Conservation (phyloP, 1,140 invertebrate genomes). For the Dendrolimus kikuchii region DNA sequence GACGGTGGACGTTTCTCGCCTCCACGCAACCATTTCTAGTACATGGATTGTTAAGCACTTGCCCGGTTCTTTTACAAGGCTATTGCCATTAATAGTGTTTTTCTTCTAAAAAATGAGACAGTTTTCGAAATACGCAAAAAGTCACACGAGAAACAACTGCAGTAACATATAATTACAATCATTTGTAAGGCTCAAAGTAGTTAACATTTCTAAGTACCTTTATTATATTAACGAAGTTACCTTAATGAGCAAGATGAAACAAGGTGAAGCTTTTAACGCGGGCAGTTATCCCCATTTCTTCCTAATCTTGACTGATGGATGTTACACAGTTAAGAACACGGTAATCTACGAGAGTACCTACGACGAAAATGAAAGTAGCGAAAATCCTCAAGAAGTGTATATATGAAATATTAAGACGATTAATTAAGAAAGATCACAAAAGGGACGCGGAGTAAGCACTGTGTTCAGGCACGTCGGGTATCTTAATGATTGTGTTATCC, state of each 20-base stretch:
- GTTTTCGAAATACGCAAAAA: too few species aligned
- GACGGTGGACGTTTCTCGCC: too few species aligned
- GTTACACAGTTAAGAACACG: constrained; percentile 4
- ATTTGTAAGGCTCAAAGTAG: too few species aligned
- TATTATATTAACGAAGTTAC: constrained; percentile 16
- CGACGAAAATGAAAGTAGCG: constrained; percentile 23
- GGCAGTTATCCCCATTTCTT: constrained; percentile 12
- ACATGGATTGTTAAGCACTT: too few species aligned
- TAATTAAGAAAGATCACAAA: constrained; percentile 49
- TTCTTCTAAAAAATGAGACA: too few species aligned
- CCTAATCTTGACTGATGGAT: constrained; percentile 20
- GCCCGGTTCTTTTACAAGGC: too few species aligned
- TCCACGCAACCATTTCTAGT: too few species aligned
- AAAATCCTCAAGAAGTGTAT: constrained; percentile 28
- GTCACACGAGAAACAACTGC: too few species aligned
- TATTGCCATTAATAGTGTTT: too few species aligned
- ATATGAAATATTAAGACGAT: constrained; percentile 45
- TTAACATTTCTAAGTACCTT: constrained; percentile 10
- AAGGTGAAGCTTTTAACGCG: constrained; percentile 18
- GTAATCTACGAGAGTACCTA: constrained; percentile 21
- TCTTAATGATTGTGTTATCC: constrained; percentile 46
- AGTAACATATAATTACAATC: too few species aligned
- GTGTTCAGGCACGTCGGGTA: constrained; percentile 26
- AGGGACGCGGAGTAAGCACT: constrained; percentile 35
- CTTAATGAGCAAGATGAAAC: constrained; percentile 12